phyloP scores from a whole-genome alignment of 1,140 invertebrate genomes.

The Oedothorax gibbosus region DNA sequence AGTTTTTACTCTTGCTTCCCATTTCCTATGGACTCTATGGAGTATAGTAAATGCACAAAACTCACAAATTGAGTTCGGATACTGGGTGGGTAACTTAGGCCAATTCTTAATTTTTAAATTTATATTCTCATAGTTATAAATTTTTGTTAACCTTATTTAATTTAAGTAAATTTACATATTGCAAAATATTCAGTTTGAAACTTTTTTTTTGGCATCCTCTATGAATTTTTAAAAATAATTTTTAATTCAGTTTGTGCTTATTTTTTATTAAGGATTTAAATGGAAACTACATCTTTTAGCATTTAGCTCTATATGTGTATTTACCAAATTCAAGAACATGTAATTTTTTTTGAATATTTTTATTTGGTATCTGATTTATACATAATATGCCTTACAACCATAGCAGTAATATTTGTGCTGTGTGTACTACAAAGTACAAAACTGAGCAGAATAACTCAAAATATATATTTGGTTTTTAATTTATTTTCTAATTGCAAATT shows the following conservation, averaged over 20 bases:
- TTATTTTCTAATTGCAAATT: no score
- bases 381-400: no score
- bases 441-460: no score
- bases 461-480: no score
- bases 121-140: background rate
- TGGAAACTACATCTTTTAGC: background rate
- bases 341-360: no score
- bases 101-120: background rate
- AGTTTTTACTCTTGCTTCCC: constrained; percentile 86
- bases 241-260: background rate
- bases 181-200: no score
- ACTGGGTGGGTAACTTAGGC: constrained; percentile 79
- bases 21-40: constrained; percentile 95
- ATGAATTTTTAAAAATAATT: no score
- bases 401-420: no score
- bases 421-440: no score
- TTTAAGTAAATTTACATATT: background rate
- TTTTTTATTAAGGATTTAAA: background rate
- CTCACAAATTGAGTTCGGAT: constrained; percentile 93
- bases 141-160: constrained; percentile 1
- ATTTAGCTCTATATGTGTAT: background rate
- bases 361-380: no score
- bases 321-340: no score
- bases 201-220: no score
- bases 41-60: constrained; percentile 86